Evolutionary conservation across 2,113 vertebrate genomes (phyloP).

Genomic region (Cheilinus undulatus): DNA sequence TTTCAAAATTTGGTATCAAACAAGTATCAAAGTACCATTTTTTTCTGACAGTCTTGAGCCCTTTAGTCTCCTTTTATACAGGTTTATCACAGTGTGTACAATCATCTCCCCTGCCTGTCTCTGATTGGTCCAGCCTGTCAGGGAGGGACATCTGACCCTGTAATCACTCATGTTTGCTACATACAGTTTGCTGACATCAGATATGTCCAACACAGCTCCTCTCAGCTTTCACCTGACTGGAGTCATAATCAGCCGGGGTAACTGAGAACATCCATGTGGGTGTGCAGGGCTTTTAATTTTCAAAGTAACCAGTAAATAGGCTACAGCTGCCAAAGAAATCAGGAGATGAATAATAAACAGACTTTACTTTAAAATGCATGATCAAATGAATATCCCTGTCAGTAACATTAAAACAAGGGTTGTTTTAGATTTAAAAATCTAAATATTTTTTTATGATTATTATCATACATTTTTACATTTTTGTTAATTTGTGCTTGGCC

Average conservation of each 20-base stretch:
- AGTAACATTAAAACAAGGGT: not conserved
- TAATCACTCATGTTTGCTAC: not conserved
- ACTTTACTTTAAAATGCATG: not conserved
- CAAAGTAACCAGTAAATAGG: not conserved
- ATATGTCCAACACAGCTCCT: not conserved
- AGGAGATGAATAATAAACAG: not conserved
- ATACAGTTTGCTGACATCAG: not conserved
- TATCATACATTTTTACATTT: too few relatives aligned
- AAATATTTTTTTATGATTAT: too few relatives aligned
- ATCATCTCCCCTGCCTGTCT: not conserved
- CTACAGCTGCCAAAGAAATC: not conserved
- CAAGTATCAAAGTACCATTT: too few relatives aligned
- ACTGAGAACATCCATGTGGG: conserved; percentile 4
- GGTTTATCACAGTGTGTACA: not conserved
- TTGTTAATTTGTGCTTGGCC: too few relatives aligned
- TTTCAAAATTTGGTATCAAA: too few relatives aligned
- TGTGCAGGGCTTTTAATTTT: conserved; percentile 3
- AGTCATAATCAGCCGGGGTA: conserved; percentile 9
- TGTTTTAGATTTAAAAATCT: not conserved
- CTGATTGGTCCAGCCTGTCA: not conserved
- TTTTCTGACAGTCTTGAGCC: too few relatives aligned
- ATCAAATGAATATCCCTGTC: conserved; percentile 1
- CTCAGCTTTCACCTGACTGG: conserved; percentile 1
- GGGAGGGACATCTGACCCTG: not conserved
- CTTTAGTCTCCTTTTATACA: too few relatives aligned